These are phyloP conservation scores for Drosophila mojavensis DNA, from an alignment of 1,140 invertebrate species.

Conservation along the genomic window DNA sequence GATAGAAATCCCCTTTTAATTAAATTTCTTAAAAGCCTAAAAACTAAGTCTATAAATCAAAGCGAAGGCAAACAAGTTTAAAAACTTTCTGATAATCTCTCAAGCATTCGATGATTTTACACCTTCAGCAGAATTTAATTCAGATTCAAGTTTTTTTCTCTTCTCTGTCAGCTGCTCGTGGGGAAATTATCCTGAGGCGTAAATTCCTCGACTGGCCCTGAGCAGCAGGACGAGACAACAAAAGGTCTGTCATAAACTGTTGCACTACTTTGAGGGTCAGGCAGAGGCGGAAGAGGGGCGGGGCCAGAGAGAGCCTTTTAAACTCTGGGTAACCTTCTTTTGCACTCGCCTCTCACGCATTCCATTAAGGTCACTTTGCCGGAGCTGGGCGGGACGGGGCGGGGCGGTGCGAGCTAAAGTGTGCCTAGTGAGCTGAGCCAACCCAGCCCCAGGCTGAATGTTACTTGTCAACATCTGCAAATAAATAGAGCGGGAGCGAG, in stretches of 20 bases:
- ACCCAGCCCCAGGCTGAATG: constrained; percentile 18
- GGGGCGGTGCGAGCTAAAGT: neutral
- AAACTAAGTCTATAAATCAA: neutral
- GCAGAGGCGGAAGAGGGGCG: neutral
- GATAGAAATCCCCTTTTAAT: neutral
- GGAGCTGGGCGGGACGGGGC: neutral
- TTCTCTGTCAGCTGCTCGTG: constrained; percentile 1
- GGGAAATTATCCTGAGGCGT: constrained; percentile 26
- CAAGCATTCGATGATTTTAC: neutral
- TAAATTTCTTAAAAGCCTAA: neutral
- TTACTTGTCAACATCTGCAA: constrained; percentile 75
- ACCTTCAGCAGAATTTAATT: neutral
- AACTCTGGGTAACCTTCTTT: constrained; percentile 28
- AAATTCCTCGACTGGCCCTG: constrained; percentile 30
- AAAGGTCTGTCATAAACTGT: constrained; percentile 48
- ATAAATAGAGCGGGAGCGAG: constrained; percentile 51
- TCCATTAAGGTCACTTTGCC: constrained; percentile 30
- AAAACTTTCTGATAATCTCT: neutral
- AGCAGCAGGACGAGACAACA: constrained; percentile 31
- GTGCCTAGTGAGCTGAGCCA: neutral
- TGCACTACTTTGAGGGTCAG: constrained; percentile 37
- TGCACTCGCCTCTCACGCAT: constrained; percentile 28
- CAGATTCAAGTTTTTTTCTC: neutral
- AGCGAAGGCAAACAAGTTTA: neutral
- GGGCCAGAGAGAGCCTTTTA: constrained; percentile 37